These are phyloP conservation scores for Ophthalmolycus amberensis DNA, from an alignment of 2,113 vertebrate species.

Conservation along the genomic window DNA sequence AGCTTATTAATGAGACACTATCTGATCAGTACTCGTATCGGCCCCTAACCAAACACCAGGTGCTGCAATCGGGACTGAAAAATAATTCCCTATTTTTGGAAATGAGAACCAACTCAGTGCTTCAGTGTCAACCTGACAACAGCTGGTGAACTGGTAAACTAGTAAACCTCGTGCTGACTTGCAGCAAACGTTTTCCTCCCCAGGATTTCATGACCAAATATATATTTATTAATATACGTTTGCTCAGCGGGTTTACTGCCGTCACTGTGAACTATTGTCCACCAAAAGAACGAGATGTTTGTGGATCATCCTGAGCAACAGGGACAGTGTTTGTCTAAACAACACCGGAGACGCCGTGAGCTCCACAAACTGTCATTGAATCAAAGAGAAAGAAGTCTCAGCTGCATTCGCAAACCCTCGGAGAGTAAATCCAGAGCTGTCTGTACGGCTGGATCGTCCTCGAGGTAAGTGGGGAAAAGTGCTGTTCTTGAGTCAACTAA, in stretches of 20 bases:
- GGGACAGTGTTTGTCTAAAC: background rate
- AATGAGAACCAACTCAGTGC: background rate
- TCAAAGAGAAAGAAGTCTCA: background rate
- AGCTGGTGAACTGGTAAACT: background rate
- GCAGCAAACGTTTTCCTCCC: background rate
- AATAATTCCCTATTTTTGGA: background rate
- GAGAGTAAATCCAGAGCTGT: background rate
- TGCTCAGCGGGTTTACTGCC: background rate
- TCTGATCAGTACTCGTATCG: too few relatives aligned
- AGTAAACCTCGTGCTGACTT: background rate
- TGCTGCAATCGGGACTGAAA: too few relatives aligned
- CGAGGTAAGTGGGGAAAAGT: too few relatives aligned
- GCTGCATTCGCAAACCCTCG: background rate
- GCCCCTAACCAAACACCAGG: too few relatives aligned
- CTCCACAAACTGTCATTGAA: constrained; percentile 10
- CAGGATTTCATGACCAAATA: background rate
- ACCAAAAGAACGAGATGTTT: background rate
- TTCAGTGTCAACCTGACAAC: background rate
- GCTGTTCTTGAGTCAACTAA: too few relatives aligned
- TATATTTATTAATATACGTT: background rate
- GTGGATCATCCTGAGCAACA: constrained; percentile 10
- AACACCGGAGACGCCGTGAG: background rate
- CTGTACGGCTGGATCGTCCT: background rate
- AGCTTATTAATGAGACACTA: too few relatives aligned
- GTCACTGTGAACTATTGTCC: background rate